Evolutionary conservation across 2,113 vertebrate genomes (phyloP).

Genomic region (Coptodon rendalli): DNA sequence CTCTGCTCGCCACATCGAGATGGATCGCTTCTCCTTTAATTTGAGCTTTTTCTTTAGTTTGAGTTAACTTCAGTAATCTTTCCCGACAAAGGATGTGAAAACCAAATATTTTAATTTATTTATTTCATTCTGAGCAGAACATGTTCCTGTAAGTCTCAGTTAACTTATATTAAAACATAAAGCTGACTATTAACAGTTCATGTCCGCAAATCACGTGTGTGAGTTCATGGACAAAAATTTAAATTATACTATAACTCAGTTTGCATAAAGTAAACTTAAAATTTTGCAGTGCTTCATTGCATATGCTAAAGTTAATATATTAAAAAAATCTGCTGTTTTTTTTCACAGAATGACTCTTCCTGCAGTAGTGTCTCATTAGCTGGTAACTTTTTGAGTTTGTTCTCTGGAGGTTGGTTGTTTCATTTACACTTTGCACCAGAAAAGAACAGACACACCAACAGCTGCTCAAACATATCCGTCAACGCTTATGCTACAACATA

Average conservation of each 20-base stretch:
- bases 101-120: neutral
- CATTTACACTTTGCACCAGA: neutral
- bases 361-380: neutral
- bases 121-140: neutral
- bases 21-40: neutral
- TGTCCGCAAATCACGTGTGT: fast-evolving
- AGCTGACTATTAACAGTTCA: neutral
- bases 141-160: neutral
- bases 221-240: neutral
- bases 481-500: neutral
- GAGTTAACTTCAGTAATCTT: neutral
- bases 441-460: neutral
- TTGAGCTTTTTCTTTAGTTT: neutral
- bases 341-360: neutral
- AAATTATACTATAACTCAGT: neutral
- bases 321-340: neutral
- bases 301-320: neutral
- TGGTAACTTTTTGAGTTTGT: neutral
- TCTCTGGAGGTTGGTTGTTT: neutral
- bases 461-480: neutral
- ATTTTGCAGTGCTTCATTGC: neutral
- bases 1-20: neutral
- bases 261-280: neutral
- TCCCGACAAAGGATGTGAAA: neutral
- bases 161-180: neutral